Percentiles rank a stretch among this genome's conserved stretches.
phyloP scores from a whole-genome alignment of 2,113 vertebrate genomes.

The Narcine bancroftii region DNA sequence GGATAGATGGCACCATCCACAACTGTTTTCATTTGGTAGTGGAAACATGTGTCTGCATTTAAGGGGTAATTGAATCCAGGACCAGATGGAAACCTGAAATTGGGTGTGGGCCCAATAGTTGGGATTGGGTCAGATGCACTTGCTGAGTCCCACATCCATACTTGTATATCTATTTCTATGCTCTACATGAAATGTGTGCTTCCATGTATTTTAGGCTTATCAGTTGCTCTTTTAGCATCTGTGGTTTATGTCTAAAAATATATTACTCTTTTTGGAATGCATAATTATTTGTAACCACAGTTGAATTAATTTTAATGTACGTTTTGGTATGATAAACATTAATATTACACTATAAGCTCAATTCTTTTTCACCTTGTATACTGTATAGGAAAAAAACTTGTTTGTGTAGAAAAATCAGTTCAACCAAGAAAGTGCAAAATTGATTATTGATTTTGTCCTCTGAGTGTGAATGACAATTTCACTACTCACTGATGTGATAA shows the following conservation, averaged over 20 bases:
- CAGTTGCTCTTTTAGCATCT: background rate
- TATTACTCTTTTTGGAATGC: background rate
- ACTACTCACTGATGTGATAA: slow-evolving; percentile 12
- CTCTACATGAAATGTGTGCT: background rate
- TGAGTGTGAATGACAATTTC: slow-evolving; percentile 24
- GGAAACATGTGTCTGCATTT: too few relatives aligned
- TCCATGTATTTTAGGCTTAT: background rate
- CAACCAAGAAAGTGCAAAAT: slow-evolving; percentile 17
- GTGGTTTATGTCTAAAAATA: background rate
- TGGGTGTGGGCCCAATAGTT: too few relatives aligned
- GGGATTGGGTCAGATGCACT: too few relatives aligned
- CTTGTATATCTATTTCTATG: background rate
- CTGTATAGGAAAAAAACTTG: background rate
- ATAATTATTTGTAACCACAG: background rate
- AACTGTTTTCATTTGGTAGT: too few relatives aligned
- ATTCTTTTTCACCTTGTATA: background rate
- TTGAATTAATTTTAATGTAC: background rate
- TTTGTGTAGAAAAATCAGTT: slow-evolving; percentile 6
- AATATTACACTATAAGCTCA: background rate
- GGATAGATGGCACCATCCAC: too few relatives aligned
- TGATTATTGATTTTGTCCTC: slow-evolving; percentile 25
- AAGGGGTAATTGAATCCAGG: too few relatives aligned
- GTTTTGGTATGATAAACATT: background rate
- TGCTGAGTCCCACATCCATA: too few relatives aligned
- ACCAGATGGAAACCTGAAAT: too few relatives aligned